Conservation (phyloP, 1,140 invertebrate species). For the Drosophila fuyamai region DNA sequence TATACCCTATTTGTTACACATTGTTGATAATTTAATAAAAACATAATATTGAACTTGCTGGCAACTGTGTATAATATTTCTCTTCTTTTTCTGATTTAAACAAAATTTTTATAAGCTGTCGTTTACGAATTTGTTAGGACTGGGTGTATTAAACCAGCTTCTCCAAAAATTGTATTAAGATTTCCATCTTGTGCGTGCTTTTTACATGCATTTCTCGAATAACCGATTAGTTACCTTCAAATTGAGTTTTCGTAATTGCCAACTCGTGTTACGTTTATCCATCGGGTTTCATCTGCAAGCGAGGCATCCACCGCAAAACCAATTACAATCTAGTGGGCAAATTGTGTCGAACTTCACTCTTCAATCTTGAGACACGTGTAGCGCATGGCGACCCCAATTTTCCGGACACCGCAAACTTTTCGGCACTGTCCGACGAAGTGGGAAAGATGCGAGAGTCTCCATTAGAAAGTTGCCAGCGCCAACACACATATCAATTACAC, state of each 20-base stretch:
- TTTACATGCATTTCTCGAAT: neutral
- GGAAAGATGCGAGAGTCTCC: conserved; percentile 17
- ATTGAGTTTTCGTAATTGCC: conserved; percentile 48
- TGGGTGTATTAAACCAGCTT: too few relatives aligned
- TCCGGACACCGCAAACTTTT: conserved; percentile 51
- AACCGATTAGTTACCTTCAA: conserved; percentile 21
- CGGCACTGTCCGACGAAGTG: conserved; percentile 37
- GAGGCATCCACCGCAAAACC: conserved; percentile 42
- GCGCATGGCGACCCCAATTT: conserved; percentile 19
- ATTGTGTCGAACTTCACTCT: conserved; percentile 36
- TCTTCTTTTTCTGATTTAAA: too few relatives aligned
- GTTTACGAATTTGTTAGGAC: too few relatives aligned
- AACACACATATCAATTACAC: conserved; percentile 79
- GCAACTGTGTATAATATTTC: too few relatives aligned
- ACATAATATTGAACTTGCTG: too few relatives aligned
- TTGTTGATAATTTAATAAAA: too few relatives aligned
- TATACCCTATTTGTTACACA: too few relatives aligned
- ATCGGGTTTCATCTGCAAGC: conserved; percentile 42
- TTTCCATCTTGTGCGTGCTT: neutral
- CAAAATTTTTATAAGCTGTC: too few relatives aligned
- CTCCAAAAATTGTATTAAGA: too few relatives aligned
- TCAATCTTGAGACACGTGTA: conserved; percentile 30
- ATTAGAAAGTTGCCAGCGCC: conserved; percentile 70
- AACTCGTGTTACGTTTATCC: conserved; percentile 45
- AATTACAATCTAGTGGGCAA: conserved; percentile 47